phyloP scores from a whole-genome alignment of 1,140 invertebrate genomes.

The Oreohelix idahoensis region DNA sequence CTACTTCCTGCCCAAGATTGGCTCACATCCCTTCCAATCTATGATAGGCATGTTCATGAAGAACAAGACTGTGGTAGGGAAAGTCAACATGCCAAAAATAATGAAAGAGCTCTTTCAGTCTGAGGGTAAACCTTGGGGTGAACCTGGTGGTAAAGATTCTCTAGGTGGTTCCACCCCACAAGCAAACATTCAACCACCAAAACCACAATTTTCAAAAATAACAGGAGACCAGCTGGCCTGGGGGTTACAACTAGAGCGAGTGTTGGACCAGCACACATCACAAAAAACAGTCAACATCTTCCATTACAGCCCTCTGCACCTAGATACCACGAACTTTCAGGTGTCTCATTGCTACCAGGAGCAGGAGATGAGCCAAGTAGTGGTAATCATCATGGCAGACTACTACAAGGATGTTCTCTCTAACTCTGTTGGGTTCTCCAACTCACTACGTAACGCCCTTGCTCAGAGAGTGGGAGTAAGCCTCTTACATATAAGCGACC shows the following conservation, averaged over 20 bases:
- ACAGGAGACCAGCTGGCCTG: conserved; percentile 17
- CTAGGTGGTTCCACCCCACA: background rate
- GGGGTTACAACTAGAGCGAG: background rate
- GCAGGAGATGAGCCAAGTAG: background rate
- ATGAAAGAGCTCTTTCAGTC: background rate
- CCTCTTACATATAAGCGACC: conserved; percentile 10
- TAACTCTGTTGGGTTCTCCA: conserved; percentile 14
- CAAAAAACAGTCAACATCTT: conserved; percentile 19
- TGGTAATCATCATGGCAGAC: conserved; percentile 12
- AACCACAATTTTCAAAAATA: background rate
- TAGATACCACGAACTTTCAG: conserved; percentile 8
- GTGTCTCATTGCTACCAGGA: conserved; percentile 14
- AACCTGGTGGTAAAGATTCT: background rate
- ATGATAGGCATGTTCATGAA: conserved; percentile 24
- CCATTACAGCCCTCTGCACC: background rate
- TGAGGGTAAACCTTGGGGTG: background rate
- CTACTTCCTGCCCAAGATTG: conserved; percentile 13
- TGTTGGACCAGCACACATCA: background rate
- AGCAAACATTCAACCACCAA: background rate
- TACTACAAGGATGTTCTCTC: conserved; percentile 3
- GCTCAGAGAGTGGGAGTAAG: conserved; percentile 3
- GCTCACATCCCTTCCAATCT: background rate
- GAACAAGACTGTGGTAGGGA: background rate
- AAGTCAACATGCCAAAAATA: background rate
- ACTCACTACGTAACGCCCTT: conserved; percentile 4